Evolutionary conservation across 2,888 invertebrate species (phyloP).

Genomic region (Tachina grossa): DNA sequence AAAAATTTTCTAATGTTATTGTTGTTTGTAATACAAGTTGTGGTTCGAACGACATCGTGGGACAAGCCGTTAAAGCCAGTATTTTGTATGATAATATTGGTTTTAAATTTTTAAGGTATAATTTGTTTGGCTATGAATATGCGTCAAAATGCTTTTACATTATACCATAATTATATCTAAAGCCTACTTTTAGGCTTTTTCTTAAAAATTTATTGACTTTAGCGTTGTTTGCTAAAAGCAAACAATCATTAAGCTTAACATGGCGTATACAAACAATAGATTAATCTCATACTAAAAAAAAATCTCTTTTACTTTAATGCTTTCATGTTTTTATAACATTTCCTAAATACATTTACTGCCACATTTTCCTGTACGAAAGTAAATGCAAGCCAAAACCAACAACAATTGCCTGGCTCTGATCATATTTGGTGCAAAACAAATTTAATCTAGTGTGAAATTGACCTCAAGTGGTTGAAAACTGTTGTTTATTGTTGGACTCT

Average conservation of each 20-base stretch:
- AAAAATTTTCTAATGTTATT: too few relatives aligned
- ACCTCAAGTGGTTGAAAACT: slow-evolving; percentile 64
- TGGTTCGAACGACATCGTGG: too few relatives aligned
- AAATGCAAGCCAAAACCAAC: background rate
- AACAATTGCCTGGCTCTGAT: slow-evolving; percentile 26
- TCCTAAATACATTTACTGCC: background rate
- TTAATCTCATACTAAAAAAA: background rate
- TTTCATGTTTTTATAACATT: slow-evolving; percentile 21
- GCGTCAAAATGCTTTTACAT: too few relatives aligned
- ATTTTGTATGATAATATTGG: too few relatives aligned
- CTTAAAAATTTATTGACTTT: background rate
- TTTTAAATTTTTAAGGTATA: background rate
- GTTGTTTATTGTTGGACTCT: slow-evolving; percentile 56
- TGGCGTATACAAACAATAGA: background rate
- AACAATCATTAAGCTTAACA: background rate
- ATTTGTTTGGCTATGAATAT: too few relatives aligned
- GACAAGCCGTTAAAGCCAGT: too few relatives aligned
- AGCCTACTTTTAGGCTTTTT: slow-evolving; percentile 8
- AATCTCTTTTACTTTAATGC: background rate
- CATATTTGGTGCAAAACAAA: slow-evolving; percentile 46
- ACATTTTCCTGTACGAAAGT: background rate
- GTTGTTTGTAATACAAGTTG: too few relatives aligned
- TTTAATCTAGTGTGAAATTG: slow-evolving; percentile 69
- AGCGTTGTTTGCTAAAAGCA: background rate
- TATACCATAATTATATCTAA: background rate